Evolutionary conservation across 2,888 invertebrate genomes (phyloP), one percentile per base, ranked within the genome.

Genomic region (Lathronympha strigana): DNA sequence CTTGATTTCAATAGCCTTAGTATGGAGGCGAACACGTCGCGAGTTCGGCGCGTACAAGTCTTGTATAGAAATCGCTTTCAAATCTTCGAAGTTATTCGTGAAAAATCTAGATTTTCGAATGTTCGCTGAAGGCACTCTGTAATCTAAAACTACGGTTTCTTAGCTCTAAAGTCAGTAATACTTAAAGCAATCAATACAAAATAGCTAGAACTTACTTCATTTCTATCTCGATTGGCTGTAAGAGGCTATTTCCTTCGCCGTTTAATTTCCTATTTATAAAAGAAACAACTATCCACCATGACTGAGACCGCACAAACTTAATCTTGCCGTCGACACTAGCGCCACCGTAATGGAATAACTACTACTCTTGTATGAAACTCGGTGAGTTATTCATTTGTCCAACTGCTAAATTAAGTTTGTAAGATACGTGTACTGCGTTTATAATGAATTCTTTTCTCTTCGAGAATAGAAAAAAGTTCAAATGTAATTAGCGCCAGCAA

Each of bases 211-310:
- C 17, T 15, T 1, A 13, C 55, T 40, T 43, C 40, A 40, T 43
- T 43, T 40, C 54, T 43, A 43, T 11, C 45, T 58, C 31, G n/a
- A 62, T n/a, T 49, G 55, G 40, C 49, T 49, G 31, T 49, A 57
- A 63, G 36, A 47, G 21, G 49, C 36, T 31, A 49, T 40, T 55
- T 57, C 33, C 57, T 43, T 31, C 23, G 54, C 38, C 54, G 31
- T 63, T 63, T 23, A 63, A 57, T 55, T 63, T 40, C 40, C 57
- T 49, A 40, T 63, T 63, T 40, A 50, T 63, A 57, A 57, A 43
- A 63, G 40, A 63, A 63, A 54, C 36, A 55, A 49, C 62, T 38
- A 19, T 47, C 45, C 25, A 28, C 61, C 53, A 45, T 62, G 45
- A 54, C 33, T 5, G 45, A 8, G 17, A 45, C 33, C 43, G 25